A percentile compares a stretch with the other conserved stretches of the same genome.
Evolutionary conservation across 2,797 vertebrate species (phyloP).

Genomic region (Orestias chungarensis): DNA sequence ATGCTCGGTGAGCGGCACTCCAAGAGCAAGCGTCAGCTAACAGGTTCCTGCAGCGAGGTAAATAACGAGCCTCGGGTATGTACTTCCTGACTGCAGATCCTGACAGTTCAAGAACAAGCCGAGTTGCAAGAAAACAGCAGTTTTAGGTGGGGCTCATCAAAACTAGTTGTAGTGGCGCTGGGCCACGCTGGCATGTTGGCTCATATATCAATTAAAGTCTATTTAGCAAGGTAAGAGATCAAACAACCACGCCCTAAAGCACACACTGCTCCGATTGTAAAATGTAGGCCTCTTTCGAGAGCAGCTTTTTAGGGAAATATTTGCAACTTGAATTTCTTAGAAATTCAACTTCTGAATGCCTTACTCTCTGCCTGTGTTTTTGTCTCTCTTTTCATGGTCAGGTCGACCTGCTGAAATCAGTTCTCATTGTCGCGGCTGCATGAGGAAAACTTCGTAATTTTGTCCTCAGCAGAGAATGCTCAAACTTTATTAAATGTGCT

Average conservation of each 20-base stretch:
- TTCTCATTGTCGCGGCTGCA: too few relatives aligned
- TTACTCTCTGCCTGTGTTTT: not conserved
- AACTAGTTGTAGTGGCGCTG: not conserved
- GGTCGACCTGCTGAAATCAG: too few relatives aligned
- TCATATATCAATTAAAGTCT: constrained; percentile 14
- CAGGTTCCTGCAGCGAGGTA: constrained; percentile 52
- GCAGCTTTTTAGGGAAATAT: too few relatives aligned
- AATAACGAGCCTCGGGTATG: constrained; percentile 50
- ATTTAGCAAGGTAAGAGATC: constrained; percentile 3
- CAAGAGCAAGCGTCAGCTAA: constrained; percentile 19
- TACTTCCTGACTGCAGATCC: constrained; percentile 18
- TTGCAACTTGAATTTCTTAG: not conserved
- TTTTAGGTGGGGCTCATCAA: constrained; percentile 28
- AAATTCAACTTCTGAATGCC: not conserved
- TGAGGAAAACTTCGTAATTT: too few relatives aligned
- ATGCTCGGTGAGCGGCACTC: constrained; percentile 30
- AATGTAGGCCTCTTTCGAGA: not conserved
- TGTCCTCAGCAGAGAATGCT: too few relatives aligned
- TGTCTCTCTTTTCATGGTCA: too few relatives aligned
- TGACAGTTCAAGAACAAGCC: constrained; percentile 16
- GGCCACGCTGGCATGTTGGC: constrained; percentile 14
- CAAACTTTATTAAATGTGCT: not conserved
- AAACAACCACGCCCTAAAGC: constrained; percentile 30
- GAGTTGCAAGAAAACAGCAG: constrained; percentile 35
- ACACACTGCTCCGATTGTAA: constrained; percentile 6